Conservation (phyloP, 2,888 invertebrate genomes). For the Callosobruchus maculatus region DNA sequence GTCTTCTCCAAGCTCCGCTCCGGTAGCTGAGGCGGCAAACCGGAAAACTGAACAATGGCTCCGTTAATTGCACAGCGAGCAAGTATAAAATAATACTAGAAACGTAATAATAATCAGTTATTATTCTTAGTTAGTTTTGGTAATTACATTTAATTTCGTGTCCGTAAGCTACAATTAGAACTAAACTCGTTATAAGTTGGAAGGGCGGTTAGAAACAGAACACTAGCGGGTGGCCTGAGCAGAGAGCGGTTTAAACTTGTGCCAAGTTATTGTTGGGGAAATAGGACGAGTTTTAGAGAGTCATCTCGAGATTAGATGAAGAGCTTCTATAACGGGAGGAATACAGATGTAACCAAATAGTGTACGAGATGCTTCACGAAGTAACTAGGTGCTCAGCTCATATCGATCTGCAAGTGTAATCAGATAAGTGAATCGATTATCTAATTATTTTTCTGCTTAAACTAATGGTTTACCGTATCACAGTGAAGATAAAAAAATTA, state of each 20-base stretch:
- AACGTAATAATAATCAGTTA: slow-evolving; percentile 16
- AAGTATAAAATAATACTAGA: background rate
- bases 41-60: background rate
- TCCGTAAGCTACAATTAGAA: slow-evolving; percentile 20
- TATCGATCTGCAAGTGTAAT: no score
- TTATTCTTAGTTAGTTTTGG: slow-evolving; percentile 15
- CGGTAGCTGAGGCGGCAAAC: background rate
- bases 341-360: background rate
- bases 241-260: slow-evolving; percentile 1
- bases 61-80: background rate
- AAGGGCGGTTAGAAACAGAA: background rate
- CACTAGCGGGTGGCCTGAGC: background rate
- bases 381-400: no score
- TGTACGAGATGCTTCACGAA: background rate
- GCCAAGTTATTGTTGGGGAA: slow-evolving; percentile 1
- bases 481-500: no score
- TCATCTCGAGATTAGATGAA: background rate
- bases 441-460: no score
- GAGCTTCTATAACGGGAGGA: background rate
- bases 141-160: slow-evolving; percentile 18
- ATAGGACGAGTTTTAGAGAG: background rate
- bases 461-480: no score
- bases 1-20: background rate
- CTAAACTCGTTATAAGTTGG: slow-evolving; percentile 22
- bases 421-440: no score